Evolutionary conservation across 2,797 vertebrate species (phyloP).

Genomic region (Momotus momota): DNA sequence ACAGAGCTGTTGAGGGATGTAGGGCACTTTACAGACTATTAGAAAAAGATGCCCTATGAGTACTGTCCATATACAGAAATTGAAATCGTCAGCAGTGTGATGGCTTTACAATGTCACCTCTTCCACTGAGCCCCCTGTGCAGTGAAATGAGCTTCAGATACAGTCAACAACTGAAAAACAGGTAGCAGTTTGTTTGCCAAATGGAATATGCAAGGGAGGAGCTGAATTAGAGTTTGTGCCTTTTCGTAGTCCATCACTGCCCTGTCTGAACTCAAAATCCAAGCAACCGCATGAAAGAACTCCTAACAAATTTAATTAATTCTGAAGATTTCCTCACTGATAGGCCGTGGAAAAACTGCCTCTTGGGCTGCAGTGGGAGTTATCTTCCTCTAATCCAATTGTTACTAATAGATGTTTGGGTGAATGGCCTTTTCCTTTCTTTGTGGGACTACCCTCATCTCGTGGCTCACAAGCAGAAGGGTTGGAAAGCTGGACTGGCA

Average conservation of each 20-base stretch:
- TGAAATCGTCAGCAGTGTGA: background rate
- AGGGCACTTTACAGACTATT: background rate
- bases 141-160: background rate
- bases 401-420: slow-evolving; percentile 23
- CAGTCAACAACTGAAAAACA: background rate
- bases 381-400: slow-evolving; percentile 16
- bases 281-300: background rate
- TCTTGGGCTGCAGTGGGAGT: background rate
- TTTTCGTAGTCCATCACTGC: background rate
- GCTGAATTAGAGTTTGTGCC: background rate
- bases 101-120: background rate
- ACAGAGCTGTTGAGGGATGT: background rate
- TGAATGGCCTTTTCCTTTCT: slow-evolving; percentile 28
- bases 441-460: background rate
- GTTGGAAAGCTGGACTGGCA: background rate
- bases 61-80: background rate
- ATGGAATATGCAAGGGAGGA: background rate
- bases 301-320: background rate
- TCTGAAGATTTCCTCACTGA: slow-evolving; percentile 3
- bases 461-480: background rate
- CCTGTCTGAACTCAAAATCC: slow-evolving; percentile 5
- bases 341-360: slow-evolving; percentile 6
- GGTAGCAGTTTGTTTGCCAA: background rate
- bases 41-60: background rate
- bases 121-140: background rate